phyloP scores from a whole-genome alignment of 1,140 invertebrate genomes.

The Zaprionus vittiger region DNA sequence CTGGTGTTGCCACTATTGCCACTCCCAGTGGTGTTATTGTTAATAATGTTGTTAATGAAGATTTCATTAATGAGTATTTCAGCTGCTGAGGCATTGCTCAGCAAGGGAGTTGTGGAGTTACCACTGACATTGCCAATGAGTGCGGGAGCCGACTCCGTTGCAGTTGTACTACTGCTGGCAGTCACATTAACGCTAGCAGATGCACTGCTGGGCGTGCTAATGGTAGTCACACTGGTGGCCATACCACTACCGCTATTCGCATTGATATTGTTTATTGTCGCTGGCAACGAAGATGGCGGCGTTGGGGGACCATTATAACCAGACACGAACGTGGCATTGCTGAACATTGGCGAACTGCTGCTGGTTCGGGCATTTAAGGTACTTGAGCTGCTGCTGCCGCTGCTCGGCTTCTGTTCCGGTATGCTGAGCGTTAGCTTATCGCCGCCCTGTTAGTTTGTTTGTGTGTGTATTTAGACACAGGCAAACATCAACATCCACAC shows the following conservation, averaged over 20 bases:
- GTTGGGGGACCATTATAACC: slow-evolving; percentile 65
- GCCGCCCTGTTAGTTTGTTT: slow-evolving; percentile 86
- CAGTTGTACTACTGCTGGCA: slow-evolving; percentile 32
- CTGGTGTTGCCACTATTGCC: slow-evolving; percentile 34
- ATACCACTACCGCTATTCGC: slow-evolving; percentile 30
- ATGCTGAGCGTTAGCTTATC: slow-evolving; percentile 90
- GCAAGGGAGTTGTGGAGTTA: slow-evolving; percentile 40
- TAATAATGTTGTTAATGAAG: slow-evolving; percentile 83
- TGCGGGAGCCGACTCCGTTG: slow-evolving; percentile 14
- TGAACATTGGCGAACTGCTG: slow-evolving; percentile 59
- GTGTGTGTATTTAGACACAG: slow-evolving; percentile 37
- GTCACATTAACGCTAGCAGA: slow-evolving; percentile 36
- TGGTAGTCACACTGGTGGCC: slow-evolving; percentile 67
- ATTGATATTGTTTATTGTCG: slow-evolving; percentile 56
- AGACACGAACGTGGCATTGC: slow-evolving; percentile 73
- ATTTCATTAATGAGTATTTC: slow-evolving; percentile 84
- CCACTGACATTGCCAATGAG: slow-evolving; percentile 12
- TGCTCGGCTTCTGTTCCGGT: slow-evolving; percentile 83
- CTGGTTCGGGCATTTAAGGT: slow-evolving; percentile 26
- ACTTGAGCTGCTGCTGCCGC: slow-evolving; percentile 36
- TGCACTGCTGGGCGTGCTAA: slow-evolving; percentile 59
- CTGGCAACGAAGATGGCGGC: slow-evolving; percentile 64
- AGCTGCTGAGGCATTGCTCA: slow-evolving; percentile 76
- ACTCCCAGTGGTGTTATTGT: slow-evolving; percentile 67
- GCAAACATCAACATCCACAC: slow-evolving; percentile 51